Conservation (phyloP, 1,140 invertebrate species). For the Holotrichia oblita region DNA sequence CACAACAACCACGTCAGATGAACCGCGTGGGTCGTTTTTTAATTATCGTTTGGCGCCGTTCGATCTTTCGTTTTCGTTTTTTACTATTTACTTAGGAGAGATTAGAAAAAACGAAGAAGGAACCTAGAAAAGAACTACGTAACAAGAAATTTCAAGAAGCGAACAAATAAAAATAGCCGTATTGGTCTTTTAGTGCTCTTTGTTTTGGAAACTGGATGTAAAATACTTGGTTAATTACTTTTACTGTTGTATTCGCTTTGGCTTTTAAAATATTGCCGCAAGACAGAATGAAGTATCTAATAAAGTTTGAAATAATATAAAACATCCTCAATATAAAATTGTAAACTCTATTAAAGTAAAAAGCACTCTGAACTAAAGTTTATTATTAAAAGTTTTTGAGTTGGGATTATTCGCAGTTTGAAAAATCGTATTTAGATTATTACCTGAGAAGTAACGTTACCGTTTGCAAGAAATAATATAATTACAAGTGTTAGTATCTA, state of each 20-base stretch:
- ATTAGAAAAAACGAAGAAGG: not conserved
- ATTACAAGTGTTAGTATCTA: too few relatives aligned
- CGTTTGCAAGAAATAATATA: too few relatives aligned
- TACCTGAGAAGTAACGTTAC: too few relatives aligned
- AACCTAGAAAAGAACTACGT: not conserved
- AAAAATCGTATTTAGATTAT: too few relatives aligned
- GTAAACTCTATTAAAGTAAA: too few relatives aligned
- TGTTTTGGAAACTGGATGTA: not conserved
- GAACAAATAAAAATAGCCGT: constrained; percentile 3
- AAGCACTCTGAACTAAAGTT: too few relatives aligned
- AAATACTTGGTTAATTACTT: constrained; percentile 31
- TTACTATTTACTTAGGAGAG: constrained; percentile 12
- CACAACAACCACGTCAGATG: not conserved
- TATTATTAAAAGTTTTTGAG: too few relatives aligned
- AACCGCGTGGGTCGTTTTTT: constrained; percentile 30
- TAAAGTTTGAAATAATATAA: not conserved
- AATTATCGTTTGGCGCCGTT: constrained; percentile 19
- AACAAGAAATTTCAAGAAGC: not conserved
- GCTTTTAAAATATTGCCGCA: too few relatives aligned
- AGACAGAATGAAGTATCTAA: too few relatives aligned
- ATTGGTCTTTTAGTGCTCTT: not conserved
- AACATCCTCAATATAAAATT: too few relatives aligned
- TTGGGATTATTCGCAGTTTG: too few relatives aligned
- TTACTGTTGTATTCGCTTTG: constrained; percentile 11
- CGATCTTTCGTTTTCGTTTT: not conserved